Conservation (phyloP, 2,113 vertebrate genomes). For the Thalassarche chlororhynchos region DNA sequence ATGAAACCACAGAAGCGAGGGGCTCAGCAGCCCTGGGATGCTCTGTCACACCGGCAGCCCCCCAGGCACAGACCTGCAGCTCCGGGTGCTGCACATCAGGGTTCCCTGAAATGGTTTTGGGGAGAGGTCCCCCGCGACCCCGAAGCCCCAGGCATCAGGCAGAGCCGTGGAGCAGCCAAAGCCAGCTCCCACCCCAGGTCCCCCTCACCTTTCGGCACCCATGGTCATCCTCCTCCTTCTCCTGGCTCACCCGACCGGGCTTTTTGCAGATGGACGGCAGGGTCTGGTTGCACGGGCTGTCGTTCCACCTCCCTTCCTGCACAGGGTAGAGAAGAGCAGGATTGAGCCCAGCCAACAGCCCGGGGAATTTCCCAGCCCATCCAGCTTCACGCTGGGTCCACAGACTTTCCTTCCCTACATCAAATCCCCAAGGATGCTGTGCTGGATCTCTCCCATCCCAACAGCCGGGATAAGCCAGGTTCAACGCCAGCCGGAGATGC, state of each 20-base stretch:
- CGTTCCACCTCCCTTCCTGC: conserved; percentile 96
- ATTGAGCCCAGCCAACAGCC: not conserved
- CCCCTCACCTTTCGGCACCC: conserved; percentile 88
- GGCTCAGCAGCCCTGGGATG: not conserved
- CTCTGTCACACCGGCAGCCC: not conserved
- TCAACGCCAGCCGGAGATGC: not conserved
- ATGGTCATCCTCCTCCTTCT: conserved; percentile 81
- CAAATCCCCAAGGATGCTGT: not conserved
- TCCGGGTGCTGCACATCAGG: rapidly evolving
- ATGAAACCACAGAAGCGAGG: rapidly evolving
- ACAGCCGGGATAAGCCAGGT: not conserved
- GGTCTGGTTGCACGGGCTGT: conserved; percentile 94
- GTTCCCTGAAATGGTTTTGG: not conserved
- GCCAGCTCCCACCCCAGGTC: not conserved
- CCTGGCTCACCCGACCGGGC: conserved; percentile 82
- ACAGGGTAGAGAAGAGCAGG: not conserved
- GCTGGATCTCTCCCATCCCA: not conserved
- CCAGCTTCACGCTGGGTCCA: not conserved
- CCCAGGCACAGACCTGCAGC: not conserved
- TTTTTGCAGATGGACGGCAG: conserved; percentile 97
- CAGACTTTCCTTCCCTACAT: not conserved
- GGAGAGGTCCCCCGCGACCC: rapidly evolving
- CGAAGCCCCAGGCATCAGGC: not conserved
- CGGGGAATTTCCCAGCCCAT: not conserved
- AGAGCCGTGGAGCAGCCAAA: not conserved